Base-by-base conservation (phyloP, 2,888 invertebrate genomes). In the Hydriomena furcata region DNA sequence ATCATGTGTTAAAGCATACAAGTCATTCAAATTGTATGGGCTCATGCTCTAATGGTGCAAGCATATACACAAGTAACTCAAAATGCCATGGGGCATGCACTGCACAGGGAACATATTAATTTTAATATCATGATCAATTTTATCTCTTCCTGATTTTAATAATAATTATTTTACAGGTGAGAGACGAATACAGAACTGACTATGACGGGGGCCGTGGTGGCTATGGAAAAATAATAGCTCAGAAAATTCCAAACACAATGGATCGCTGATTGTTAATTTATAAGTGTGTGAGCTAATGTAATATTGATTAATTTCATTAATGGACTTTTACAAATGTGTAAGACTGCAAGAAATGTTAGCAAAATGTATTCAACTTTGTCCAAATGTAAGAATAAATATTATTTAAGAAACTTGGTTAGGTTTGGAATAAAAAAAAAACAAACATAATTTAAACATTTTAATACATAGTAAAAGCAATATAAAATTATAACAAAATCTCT, bases 161-260 rank as follows among this genome's bases (percentile, higher is more conserved):
- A n/a, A n/a, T n/a, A n/a, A n/a, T n/a, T n/a, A n/a, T n/a, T n/a
- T 86, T 82, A 27, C 78, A 97, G 96, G 97, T 99, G 2, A 93
- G 99, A 68, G 99, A 99, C 78, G 99, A 99, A 90, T 99, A 99
- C 77, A 92, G 99, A 76, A 98, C 97, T 58, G 99, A 99, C 78
- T 99, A 95, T 85, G 99, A 99, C 81, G 94, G 96, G 24, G 99
- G 99, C 0, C 91, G 99, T 79, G 99, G 99, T 38, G 99, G 99
- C 10, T 99, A 98, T 85, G 99, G 99, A 21, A 98, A 98, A 89
- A 94, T 98, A 55, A 93, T 98, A 61, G 95, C 96, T 57, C 96
- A 96, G 76, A 97, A 97, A 88, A 92, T 95, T 44, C 92, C 93
- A 1, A 92, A 92, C 58, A 92, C 92, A 6, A 68, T 86, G 72